Conservation (phyloP, 2,888 invertebrate genomes). For the Adelognathus sp. region DNA sequence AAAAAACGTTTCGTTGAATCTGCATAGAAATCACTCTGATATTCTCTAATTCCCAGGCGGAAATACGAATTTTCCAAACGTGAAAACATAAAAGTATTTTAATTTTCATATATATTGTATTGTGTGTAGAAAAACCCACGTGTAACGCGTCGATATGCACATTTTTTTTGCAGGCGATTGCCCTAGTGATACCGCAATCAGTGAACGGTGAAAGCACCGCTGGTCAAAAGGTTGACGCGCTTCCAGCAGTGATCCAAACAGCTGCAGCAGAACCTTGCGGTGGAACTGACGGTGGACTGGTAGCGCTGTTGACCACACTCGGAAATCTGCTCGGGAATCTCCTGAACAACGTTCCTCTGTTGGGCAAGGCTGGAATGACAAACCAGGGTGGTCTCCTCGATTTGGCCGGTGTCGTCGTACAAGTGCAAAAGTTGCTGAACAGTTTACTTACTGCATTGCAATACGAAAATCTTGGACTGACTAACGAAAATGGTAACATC, state of each 20-base stretch:
- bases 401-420: not conserved
- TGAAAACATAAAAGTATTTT: not conserved
- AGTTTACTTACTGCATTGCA: not conserved
- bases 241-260: not conserved
- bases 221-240: not conserved
- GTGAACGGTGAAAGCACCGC: not conserved
- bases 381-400: not conserved
- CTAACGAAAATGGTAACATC: not conserved
- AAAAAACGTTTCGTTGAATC: too few species aligned
- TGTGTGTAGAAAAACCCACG: too few species aligned
- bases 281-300: not conserved
- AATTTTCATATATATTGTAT: not conserved
- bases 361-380: not conserved
- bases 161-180: constrained; percentile 12
- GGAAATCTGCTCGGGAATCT: constrained; percentile 36
- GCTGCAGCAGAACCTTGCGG: not conserved
- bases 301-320: constrained; percentile 1
- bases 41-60: too few species aligned
- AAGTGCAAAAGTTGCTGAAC: constrained; percentile 13
- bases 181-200: not conserved
- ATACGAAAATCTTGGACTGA: not conserved
- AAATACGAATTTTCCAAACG: not conserved
- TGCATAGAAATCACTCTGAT: too few species aligned
- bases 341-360: not conserved
- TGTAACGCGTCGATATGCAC: not conserved